phyloP scores from a whole-genome alignment of 1,140 invertebrate genomes.

The Spodoptera litura region DNA sequence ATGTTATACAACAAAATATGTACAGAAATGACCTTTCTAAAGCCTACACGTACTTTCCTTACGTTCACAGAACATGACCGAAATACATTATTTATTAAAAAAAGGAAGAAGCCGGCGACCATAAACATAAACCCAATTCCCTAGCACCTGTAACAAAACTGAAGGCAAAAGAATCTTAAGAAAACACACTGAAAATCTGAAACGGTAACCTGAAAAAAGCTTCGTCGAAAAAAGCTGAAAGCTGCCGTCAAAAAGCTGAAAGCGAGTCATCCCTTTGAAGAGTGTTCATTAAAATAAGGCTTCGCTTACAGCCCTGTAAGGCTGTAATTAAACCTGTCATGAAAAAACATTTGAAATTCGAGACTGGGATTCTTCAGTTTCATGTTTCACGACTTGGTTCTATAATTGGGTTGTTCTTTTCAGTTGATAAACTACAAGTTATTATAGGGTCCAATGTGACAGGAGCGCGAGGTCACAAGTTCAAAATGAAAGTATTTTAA shows the following conservation, averaged over 20 bases:
- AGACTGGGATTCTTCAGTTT: background rate
- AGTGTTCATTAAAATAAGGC: conserved; percentile 8
- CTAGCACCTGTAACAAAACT: background rate
- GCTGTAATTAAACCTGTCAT: conserved; percentile 20
- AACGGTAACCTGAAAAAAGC: background rate
- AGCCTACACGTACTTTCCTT: too few species aligned
- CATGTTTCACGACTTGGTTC: background rate
- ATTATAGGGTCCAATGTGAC: too few species aligned
- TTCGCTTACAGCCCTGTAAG: conserved; percentile 16
- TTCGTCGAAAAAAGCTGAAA: background rate
- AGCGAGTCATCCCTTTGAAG: conserved; percentile 23
- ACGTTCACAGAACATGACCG: too few species aligned
- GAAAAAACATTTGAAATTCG: conserved; percentile 11
- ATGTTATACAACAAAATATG: too few species aligned
- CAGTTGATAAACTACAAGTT: too few species aligned
- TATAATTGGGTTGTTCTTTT: too few species aligned
- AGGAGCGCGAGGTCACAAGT: too few species aligned
- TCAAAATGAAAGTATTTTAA: too few species aligned
- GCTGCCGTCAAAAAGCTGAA: conserved; percentile 16
- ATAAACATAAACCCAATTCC: too few species aligned
- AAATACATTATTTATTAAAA: too few species aligned
- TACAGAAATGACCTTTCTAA: too few species aligned
- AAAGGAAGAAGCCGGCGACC: too few species aligned
- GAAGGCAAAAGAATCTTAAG: conserved; percentile 2
- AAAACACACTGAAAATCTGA: background rate